Base-by-base conservation (phyloP, 2,797 vertebrate genomes). In the Pipistrellus pygmaeus region DNA sequence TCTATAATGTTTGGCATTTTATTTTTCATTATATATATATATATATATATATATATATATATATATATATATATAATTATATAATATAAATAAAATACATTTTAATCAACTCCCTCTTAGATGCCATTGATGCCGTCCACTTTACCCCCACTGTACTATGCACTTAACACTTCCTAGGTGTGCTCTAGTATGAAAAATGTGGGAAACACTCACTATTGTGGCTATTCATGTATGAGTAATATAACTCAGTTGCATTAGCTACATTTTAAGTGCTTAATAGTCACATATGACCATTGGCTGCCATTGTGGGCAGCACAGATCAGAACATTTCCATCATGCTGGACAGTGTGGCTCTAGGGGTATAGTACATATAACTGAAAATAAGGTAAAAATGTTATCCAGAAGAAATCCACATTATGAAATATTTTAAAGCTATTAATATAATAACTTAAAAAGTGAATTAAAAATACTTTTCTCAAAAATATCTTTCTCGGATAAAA, bases 381-480 rank as follows among this genome's bases (percentile, higher is more conserved):
- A 66, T 68, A 48, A 75, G 78, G 12, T 68, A 27, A 60, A 95
- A 78, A 38, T 20, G 2, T 81, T 75, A 84, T 64, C 53, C 27
- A 25, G 35, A 90, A 94, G 64, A 81, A 15, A 71, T 8, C 44
- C 64, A 44, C 53, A 35, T 81, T 69, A 23, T 72, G 30, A 94
- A 78, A 53, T 88, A 13, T 15, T 77, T 94, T 38, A 27, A 32
- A n/a, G 32, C 30, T 80, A 57, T 73, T 92, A 90, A 68, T 62
- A 91, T 73, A 85, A 95, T 57, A 55, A 78, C 44, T 92, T 85
- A 66, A 85, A 76, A 89, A 86, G 80, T 35, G 38, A 77, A 75
- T 77, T 44, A 68, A 71, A 80, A 94, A 87, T 73, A 62, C 2
- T 73, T 6, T 46, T 60, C 46, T 76, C 32, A 62, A 80, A 92